phyloP scores from a whole-genome alignment of 1,140 invertebrate genomes.

The Nebria ingens region DNA sequence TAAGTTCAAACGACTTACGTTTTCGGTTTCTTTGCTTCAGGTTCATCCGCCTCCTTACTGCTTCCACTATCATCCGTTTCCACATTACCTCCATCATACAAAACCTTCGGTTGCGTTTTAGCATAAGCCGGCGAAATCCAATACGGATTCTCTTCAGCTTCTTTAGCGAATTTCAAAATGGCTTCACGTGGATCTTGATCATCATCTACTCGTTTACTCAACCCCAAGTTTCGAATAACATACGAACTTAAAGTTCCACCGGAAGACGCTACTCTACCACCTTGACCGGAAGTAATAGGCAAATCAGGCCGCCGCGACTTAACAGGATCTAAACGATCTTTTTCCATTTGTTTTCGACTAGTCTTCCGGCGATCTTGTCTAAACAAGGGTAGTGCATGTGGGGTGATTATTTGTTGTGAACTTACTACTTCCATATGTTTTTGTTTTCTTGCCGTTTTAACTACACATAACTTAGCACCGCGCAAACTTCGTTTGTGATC shows the following conservation, averaged over 20 bases:
- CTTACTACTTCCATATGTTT: slow-evolving; percentile 79
- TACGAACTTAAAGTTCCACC: slow-evolving; percentile 96
- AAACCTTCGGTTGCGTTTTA: slow-evolving; percentile 70
- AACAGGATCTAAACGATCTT: slow-evolving; percentile 80
- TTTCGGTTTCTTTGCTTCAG: slow-evolving; percentile 42
- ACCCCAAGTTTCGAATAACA: slow-evolving; percentile 89
- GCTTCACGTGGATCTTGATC: slow-evolving; percentile 95
- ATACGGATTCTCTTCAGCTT: slow-evolving; percentile 93
- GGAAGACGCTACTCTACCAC: slow-evolving; percentile 87
- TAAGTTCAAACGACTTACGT: no score
- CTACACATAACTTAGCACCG: slow-evolving; percentile 84
- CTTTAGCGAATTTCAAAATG: slow-evolving; percentile 94
- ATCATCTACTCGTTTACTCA: slow-evolving; percentile 87
- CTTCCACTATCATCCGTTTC: slow-evolving; percentile 40
- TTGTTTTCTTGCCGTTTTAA: slow-evolving; percentile 67
- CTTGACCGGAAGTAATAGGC: slow-evolving; percentile 86
- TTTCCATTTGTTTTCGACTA: slow-evolving; percentile 83
- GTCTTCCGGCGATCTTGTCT: slow-evolving; percentile 85
- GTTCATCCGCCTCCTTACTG: slow-evolving; percentile 44
- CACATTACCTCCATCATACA: slow-evolving; percentile 45
- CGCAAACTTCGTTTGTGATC: slow-evolving; percentile 75
- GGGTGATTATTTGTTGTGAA: slow-evolving; percentile 91
- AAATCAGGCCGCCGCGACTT: slow-evolving; percentile 91
- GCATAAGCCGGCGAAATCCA: slow-evolving; percentile 90
- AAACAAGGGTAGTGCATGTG: slow-evolving; percentile 92